Base-by-base conservation (phyloP, 2,888 invertebrate species). In the Dryomyza anilis region DNA sequence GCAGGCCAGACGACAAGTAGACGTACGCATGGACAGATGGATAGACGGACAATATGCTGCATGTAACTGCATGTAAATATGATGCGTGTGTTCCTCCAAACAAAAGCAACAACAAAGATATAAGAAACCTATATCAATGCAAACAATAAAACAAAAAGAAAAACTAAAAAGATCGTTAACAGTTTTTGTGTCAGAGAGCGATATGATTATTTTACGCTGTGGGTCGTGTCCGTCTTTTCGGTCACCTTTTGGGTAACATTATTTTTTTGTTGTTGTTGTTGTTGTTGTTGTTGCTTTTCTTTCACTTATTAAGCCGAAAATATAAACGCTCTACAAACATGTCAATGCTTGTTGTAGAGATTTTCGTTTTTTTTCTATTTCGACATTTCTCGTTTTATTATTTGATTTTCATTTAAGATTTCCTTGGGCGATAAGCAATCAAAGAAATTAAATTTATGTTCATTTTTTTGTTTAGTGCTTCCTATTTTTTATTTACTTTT, bases 71-170 rank as follows among this genome's bases (percentile, higher is more conserved):
- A n/a, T n/a, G n/a, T n/a, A n/a, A n/a, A n/a, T n/a, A n/a, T n/a
- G n/a, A n/a, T n/a, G n/a, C n/a, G n/a, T n/a, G n/a, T n/a, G n/a
- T n/a, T n/a, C n/a, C n/a, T n/a, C n/a, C n/a, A n/a, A 43, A 25
- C 10, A 39, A 43, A 25, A 39, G 27, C 36, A 39, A 27, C 29
- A 57, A 43, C 19, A 10, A 10, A 6, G 29, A 53, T 6, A 53
- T n/a, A 33, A 19, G 30, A 30, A 33, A 33, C 57, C 57, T 27
- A 50, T 60, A 48, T 60, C 30, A 60, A 46, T 50, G 36, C 30
- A 48, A 60, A 60, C 59, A 60, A 60, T 33, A 48, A 48, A 60
- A 46, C n/a, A n/a, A n/a, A n/a, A n/a, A n/a, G n/a, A n/a, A n/a
- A n/a, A n/a, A n/a, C n/a, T n/a, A n/a, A n/a, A n/a, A 23, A 48